A percentile compares a stretch with the other conserved stretches of the same genome.
Conservation (phyloP, 2,797 vertebrate species). For the Orientallactaga sibirica region DNA sequence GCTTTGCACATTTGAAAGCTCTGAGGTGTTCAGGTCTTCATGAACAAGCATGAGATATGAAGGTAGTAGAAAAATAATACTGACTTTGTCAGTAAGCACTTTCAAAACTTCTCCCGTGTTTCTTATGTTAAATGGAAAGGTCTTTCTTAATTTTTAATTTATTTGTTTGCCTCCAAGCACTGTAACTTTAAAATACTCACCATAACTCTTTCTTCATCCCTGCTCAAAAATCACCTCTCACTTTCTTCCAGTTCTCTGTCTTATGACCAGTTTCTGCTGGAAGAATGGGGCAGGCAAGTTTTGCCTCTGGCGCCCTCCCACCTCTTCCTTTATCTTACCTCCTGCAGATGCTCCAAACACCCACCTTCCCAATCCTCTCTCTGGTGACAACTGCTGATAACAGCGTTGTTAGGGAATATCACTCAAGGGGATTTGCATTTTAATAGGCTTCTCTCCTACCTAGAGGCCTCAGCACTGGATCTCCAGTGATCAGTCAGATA, state of each 20-base stretch:
- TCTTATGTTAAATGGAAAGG: background rate
- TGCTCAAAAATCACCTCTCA: background rate
- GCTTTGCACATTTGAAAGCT: background rate
- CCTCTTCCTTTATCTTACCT: slow-evolving; percentile 48
- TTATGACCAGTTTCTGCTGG: background rate
- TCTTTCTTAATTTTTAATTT: slow-evolving; percentile 40
- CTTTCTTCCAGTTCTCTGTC: background rate
- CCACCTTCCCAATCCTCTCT: background rate
- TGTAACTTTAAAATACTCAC: slow-evolving; percentile 50
- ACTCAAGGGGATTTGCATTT: slow-evolving; percentile 61
- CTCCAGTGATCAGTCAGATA: background rate
- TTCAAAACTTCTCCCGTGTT: background rate
- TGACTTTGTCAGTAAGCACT: slow-evolving; percentile 2
- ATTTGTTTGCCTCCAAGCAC: slow-evolving; percentile 18
- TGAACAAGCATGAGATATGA: slow-evolving; percentile 36
- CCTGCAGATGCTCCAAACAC: background rate
- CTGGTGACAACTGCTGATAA: slow-evolving; percentile 52
- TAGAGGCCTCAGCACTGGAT: background rate
- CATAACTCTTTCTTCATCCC: background rate
- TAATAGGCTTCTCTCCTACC: slow-evolving; percentile 36
- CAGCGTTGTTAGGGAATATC: background rate
- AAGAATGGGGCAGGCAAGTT: background rate
- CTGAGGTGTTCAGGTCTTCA: background rate
- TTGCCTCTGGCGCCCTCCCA: slow-evolving; percentile 7
- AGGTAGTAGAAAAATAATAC: background rate